A percentile compares a stretch with the other conserved stretches of the same genome.
phyloP scores from a whole-genome alignment of 2,888 invertebrate genomes.

The Keiferia lycopersicella region DNA sequence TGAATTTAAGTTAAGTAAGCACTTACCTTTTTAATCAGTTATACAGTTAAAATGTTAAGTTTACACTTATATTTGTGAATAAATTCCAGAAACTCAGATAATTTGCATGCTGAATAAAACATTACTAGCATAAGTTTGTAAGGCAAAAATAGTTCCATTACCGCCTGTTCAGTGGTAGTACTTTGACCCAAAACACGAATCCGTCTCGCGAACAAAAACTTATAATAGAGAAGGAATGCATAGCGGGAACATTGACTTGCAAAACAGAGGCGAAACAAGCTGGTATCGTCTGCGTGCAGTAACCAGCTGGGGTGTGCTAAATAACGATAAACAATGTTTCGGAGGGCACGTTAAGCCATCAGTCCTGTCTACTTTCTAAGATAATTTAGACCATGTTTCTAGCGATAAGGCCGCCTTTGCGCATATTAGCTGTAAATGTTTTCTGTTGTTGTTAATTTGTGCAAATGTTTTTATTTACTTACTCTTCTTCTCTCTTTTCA shows the following conservation, averaged over 20 bases:
- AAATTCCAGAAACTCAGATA: not conserved
- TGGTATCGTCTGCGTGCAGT: slow-evolving; percentile 11
- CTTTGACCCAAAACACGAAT: slow-evolving; percentile 12
- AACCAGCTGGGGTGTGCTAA: not conserved
- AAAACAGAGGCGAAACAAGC: slow-evolving; percentile 43
- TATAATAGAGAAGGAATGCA: slow-evolving; percentile 35
- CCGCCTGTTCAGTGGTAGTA: not conserved
- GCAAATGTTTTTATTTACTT: no score
- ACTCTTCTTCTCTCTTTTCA: no score
- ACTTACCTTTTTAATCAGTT: not conserved
- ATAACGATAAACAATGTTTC: no score
- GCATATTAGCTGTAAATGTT: no score
- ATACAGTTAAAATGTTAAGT: not conserved
- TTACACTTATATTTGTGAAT: not conserved
- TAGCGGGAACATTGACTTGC: slow-evolving; percentile 56
- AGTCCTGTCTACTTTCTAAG: no score
- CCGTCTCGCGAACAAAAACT: slow-evolving; percentile 34
- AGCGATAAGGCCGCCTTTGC: no score
- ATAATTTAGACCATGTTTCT: no score
- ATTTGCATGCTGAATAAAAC: slow-evolving; percentile 5
- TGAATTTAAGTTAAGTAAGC: no score
- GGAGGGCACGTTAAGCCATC: no score
- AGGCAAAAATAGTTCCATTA: not conserved
- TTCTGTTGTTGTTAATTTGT: no score
- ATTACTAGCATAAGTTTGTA: not conserved